Evolutionary conservation across 2,113 vertebrate species (phyloP), one percentile per base, ranked within the genome.

Genomic region (Calypte anna): DNA sequence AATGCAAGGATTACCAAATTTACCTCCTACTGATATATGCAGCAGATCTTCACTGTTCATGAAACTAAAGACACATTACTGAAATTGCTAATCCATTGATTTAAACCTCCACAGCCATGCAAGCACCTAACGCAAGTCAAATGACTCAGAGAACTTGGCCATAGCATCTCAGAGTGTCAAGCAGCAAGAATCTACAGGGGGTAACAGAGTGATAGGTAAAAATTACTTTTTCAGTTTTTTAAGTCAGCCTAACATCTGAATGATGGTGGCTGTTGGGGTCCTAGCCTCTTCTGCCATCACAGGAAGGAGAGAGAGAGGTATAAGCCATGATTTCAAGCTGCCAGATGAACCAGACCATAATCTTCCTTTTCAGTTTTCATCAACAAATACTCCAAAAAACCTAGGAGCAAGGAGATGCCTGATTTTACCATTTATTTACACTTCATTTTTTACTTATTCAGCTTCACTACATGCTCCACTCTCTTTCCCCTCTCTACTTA

Each of bases 291-390:
- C 63, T 50, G 24, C 8, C 20, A 27, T 19, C 31, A 27, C 8
- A 33, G 16, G 19, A 10, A 57, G 43, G 23, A 67, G 18, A 59
- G 3, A 50, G 4, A 50, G 4, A 0, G 0, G 1, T 10, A 4
- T 7, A 67, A 3, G 8, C 4, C 33, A 54, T 5, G 12, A 30
- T 24, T 83, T 69, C 31, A 21, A 38, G 14, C 15, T 57, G 16
- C 28, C 28, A 36, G 18, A 46, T 6, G 2, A 70, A 83, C 51
- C 2, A 2, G 9, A 3, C 7, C 31, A 75, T 43, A 6, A 12
- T 13, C 31, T 59, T 83, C 6, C 5, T 67, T 69, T 51, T 24
- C 7, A 19, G 3, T 27, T 72, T 84, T 75, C 57, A 78, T 8
- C 23, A 73, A 8, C 18, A 7, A n/a, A 3, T 14, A 19, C 44